phyloP scores from a whole-genome alignment of 2,888 invertebrate genomes.

The Eucera pruinosa region DNA sequence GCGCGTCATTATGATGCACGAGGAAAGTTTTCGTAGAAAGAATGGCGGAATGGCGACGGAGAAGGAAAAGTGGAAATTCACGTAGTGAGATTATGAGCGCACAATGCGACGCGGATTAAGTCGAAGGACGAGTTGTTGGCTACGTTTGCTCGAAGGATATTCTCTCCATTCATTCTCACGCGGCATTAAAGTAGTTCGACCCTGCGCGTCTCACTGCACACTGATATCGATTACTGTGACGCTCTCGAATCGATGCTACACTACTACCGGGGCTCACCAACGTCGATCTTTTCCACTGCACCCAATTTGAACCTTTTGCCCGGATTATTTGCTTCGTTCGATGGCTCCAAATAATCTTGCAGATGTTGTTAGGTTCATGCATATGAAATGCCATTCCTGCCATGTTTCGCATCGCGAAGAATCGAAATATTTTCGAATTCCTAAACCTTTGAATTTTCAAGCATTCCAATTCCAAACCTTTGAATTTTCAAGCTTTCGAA shows the following conservation, averaged over 20 bases:
- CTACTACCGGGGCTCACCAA: conserved; percentile 38
- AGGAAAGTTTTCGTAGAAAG: conserved; percentile 5
- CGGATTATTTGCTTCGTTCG: too few relatives aligned
- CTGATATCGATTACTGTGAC: conserved; percentile 71
- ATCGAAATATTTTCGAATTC: too few relatives aligned
- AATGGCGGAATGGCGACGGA: not conserved
- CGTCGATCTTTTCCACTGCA: conserved; percentile 58
- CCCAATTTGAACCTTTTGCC: not conserved
- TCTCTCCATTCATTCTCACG: conserved; percentile 50
- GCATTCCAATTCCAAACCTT: too few relatives aligned
- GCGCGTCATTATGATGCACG: not conserved
- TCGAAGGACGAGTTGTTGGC: conserved; percentile 38
- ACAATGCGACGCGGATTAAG: conserved; percentile 14
- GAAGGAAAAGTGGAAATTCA: not conserved
- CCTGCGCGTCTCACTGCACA: conserved; percentile 72
- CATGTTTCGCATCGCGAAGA: too few relatives aligned
- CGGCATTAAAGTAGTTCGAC: conserved; percentile 63
- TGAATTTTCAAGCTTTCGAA: too few relatives aligned
- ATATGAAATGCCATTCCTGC: too few relatives aligned
- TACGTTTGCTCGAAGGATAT: conserved; percentile 36
- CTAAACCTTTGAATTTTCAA: too few relatives aligned
- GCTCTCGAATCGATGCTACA: conserved; percentile 71
- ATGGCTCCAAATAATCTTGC: too few relatives aligned
- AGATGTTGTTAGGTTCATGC: too few relatives aligned
- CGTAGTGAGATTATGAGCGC: conserved; percentile 7